These are phyloP conservation scores for Anguilla obscura DNA, from an alignment of 2,797 vertebrate species.

Conservation along the genomic window DNA sequence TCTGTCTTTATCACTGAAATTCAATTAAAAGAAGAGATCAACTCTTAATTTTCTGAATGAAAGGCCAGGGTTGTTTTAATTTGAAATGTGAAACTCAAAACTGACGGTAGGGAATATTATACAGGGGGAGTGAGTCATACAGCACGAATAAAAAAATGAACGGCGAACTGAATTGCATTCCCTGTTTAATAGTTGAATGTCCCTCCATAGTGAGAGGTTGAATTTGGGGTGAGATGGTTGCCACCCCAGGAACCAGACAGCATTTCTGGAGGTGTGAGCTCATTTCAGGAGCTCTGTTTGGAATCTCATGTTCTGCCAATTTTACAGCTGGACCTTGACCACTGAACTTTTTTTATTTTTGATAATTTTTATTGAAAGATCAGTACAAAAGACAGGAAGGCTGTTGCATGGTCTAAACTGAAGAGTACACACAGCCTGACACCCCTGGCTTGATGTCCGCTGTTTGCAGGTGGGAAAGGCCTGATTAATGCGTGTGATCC, in stretches of 20 bases:
- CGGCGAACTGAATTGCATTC: not conserved
- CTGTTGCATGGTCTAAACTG: conserved; percentile 49
- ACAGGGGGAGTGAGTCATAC: not conserved
- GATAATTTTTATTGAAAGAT: conserved; percentile 51
- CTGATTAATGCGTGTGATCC: not conserved
- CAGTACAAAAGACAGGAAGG: not conserved
- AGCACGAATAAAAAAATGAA: not conserved
- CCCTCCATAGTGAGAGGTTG: not conserved
- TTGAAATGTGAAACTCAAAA: not conserved
- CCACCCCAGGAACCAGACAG: not conserved
- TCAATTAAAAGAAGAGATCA: not conserved
- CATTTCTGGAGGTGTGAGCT: not conserved
- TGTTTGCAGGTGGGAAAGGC: conserved; percentile 2
- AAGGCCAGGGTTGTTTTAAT: not conserved
- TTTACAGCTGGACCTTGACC: conserved; percentile 69
- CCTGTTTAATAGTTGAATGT: not conserved
- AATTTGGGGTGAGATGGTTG: not conserved
- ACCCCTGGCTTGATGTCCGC: conserved; percentile 64
- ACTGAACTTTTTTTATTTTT: not conserved
- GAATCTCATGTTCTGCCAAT: conserved; percentile 55
- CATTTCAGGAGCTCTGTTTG: not conserved
- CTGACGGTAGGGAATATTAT: not conserved
- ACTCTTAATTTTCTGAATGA: not conserved
- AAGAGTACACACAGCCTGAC: conserved; percentile 70
- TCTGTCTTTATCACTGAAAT: not conserved